Base-by-base conservation (phyloP, 2,888 invertebrate genomes). In the Caenorhabditis panamensis region DNA sequence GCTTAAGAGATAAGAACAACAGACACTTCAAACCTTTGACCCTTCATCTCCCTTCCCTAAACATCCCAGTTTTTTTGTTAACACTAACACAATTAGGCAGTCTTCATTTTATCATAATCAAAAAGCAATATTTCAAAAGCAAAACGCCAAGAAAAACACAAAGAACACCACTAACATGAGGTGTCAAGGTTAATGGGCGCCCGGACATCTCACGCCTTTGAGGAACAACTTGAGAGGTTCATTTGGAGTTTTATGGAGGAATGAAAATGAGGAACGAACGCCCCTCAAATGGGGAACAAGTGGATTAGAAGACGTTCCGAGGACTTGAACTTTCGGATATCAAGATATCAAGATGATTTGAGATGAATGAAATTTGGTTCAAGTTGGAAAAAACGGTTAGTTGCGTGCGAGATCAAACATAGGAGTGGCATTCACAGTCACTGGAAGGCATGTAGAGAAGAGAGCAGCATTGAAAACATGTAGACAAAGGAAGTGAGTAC, bases 111-210 rank as follows among this genome's bases (percentile, higher is more conserved):
- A 24, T 24, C 18, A 18, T 4, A 8, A 49, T 49, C 51, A 51
- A 51, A 8, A 49, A 24, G 51, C 51, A 36, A 51, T n/a, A 20
- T 5, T 28, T 26, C 26, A 1, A 24, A 53, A 16, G 16, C 44
- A 16, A 31, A 24, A 54, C 11, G 13, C 47, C 16, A 16, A 28
- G 49, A 22, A 58, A 11, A 47, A 36, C 69, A n/a, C 41, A 28
- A 54, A 13, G 31, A 72, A 69, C 63, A 66, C 58, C 36, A 44
- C 47, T 51, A 31, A 37, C 26, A 63, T 56, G 37, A 66, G n/a
- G 66, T 75, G 75, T 75, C 75, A 75, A 75, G 75, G 66, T 75
- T 75, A 75, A 75, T 75, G 61, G n/a, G 61, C 47, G 16, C 18
- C 24, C 18, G 62, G 62, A 62, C 72, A 31, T 41, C 36, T 37